Percentiles rank a stretch among this genome's conserved stretches.
phyloP scores from a whole-genome alignment of 2,888 invertebrate species.

The Limnephilus marmoratus region DNA sequence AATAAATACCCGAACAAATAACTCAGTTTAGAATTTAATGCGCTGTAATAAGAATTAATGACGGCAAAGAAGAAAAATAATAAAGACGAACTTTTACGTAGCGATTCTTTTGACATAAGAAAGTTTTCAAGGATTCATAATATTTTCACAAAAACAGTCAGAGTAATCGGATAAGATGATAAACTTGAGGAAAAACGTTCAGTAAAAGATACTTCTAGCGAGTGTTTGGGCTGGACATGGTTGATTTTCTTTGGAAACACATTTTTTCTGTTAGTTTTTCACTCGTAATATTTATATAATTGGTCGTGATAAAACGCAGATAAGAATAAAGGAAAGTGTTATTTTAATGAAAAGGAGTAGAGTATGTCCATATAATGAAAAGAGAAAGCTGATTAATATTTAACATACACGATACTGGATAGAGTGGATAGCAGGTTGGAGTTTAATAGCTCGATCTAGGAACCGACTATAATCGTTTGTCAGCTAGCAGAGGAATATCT shows the following conservation, averaged over 20 bases:
- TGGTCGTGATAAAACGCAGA: not conserved
- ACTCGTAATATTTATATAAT: slow-evolving; percentile 4
- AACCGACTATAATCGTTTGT: slow-evolving; percentile 36
- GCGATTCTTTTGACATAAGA: slow-evolving; percentile 12
- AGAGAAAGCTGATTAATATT: slow-evolving; percentile 22
- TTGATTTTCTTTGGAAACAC: not conserved
- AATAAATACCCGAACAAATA: not conserved
- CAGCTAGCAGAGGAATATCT: not conserved
- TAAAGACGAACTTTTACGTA: not conserved
- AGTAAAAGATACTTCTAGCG: slow-evolving; percentile 34
- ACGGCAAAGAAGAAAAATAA: slow-evolving; percentile 2
- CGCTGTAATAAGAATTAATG: not conserved
- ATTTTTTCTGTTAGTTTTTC: not conserved
- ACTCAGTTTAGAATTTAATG: not conserved
- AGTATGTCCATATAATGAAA: not conserved
- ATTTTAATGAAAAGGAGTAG: slow-evolving; percentile 12
- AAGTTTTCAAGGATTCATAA: slow-evolving; percentile 27
- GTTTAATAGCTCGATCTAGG: slow-evolving; percentile 16
- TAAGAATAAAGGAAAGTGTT: not conserved
- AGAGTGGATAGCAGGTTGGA: not conserved
- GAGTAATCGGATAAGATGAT: slow-evolving; percentile 33
- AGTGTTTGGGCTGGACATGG: not conserved
- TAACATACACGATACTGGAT: not conserved
- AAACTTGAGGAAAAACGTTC: slow-evolving; percentile 11
- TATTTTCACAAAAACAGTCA: slow-evolving; percentile 15